A percentile compares a stretch with the other conserved stretches of the same genome.
phyloP scores from a whole-genome alignment of 1,140 invertebrate genomes.

The Neodiprion lecontei region DNA sequence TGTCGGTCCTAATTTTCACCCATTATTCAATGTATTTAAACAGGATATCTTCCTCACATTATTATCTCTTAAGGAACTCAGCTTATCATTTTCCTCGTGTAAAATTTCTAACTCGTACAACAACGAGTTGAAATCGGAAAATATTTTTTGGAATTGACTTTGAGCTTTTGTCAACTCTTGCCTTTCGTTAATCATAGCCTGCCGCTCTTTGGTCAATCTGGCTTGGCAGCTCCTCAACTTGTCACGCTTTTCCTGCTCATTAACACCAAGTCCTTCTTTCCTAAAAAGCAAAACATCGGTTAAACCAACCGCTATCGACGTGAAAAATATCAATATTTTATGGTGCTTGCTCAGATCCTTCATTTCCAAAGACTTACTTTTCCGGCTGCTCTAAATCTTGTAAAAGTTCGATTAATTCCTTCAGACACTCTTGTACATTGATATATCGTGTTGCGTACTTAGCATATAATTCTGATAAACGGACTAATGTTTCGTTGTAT shows the following conservation, averaged over 20 bases:
- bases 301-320: not conserved
- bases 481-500: conserved; percentile 57
- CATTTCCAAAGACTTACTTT: conserved; percentile 13
- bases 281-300: not conserved
- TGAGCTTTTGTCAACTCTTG: conserved; percentile 41
- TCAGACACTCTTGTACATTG: conserved; percentile 35
- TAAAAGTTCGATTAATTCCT: conserved; percentile 34
- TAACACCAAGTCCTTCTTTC: not conserved
- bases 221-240: conserved; percentile 28
- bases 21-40: too few species aligned
- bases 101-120: conserved; percentile 42
- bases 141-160: conserved; percentile 45
- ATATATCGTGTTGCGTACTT: conserved; percentile 31
- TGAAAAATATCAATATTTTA: too few species aligned
- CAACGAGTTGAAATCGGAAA: conserved; percentile 45
- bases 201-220: conserved; percentile 35
- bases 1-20: too few species aligned
- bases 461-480: conserved; percentile 45
- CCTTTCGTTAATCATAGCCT: conserved; percentile 36
- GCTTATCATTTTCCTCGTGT: conserved; percentile 39
- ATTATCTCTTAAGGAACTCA: conserved; percentile 26
- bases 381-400: conserved; percentile 24
- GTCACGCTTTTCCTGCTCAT: conserved; percentile 19
- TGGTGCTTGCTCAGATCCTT: not conserved
- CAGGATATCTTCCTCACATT: not conserved